Percentiles rank a stretch among this genome's conserved stretches.
These are phyloP conservation scores for Allobates femoralis DNA, from an alignment of 2,797 vertebrate genomes.

Conservation along the genomic window DNA sequence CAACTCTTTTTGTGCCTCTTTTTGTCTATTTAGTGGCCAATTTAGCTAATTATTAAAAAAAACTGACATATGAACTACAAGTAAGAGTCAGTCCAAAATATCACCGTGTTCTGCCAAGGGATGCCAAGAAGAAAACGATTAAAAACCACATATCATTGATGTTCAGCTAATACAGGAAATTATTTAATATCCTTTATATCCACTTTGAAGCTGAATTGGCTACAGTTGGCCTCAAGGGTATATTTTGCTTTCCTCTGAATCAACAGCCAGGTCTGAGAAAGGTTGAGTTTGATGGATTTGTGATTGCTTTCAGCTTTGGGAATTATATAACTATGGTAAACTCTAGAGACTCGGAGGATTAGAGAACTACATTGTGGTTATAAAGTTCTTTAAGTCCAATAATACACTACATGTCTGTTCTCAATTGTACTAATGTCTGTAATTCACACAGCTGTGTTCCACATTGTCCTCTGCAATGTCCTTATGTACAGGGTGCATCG, in stretches of 20 bases:
- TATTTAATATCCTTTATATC: not conserved
- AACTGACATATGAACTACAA: no score
- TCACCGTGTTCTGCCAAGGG: no score
- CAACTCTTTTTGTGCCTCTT: no score
- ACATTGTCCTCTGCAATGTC: not conserved
- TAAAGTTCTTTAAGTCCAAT: not conserved
- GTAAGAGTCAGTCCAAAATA: no score
- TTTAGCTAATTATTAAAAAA: no score
- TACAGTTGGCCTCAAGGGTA: not conserved
- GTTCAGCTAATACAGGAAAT: not conserved
- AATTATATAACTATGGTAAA: not conserved
- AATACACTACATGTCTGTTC: not conserved
- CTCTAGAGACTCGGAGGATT: not conserved
- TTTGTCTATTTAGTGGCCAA: no score
- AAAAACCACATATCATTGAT: not conserved
- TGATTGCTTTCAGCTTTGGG: not conserved
- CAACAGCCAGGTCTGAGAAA: not conserved
- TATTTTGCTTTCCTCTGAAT: not conserved
- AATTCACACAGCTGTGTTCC: not conserved
- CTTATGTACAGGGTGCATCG: not conserved
- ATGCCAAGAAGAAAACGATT: no score
- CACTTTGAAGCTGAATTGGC: not conserved
- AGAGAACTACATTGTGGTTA: not conserved
- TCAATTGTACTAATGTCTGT: not conserved
- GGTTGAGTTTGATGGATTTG: not conserved